Conservation (phyloP, 2,113 vertebrate genomes). For the Labeo catla region DNA sequence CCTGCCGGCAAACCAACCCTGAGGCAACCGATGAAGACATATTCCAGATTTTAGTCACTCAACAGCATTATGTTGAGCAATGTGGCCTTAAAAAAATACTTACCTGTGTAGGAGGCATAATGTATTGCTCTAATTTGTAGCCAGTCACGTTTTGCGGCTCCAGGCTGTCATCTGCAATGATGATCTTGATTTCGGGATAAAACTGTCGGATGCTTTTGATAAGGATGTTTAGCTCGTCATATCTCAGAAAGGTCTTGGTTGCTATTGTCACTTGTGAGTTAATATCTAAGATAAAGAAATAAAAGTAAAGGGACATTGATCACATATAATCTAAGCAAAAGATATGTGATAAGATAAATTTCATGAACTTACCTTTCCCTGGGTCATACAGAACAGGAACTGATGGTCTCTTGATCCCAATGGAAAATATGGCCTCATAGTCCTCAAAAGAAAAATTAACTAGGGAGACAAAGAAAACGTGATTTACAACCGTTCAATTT, state of each 20-base stretch:
- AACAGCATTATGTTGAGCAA: background rate
- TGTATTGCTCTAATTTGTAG: constrained; percentile 51
- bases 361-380: constrained; percentile 59
- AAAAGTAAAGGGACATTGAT: background rate
- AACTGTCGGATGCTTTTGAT: constrained; percentile 32
- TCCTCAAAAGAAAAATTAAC: constrained; percentile 65
- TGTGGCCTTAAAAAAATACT: background rate
- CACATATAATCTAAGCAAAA: background rate
- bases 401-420: constrained; percentile 65
- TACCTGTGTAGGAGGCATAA: constrained; percentile 83
- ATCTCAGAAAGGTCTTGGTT: constrained; percentile 51
- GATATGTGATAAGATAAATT: background rate
- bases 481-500: too few relatives aligned
- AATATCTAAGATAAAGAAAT: constrained; percentile 31
- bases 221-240: constrained; percentile 34
- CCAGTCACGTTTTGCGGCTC: constrained; percentile 14
- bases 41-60: background rate
- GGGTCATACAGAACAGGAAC: constrained; percentile 73
- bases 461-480: constrained; percentile 41
- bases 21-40: constrained; percentile 7
- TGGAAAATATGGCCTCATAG: constrained; percentile 69
- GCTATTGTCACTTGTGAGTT: constrained; percentile 52
- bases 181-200: constrained; percentile 50
- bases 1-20: constrained; percentile 84
- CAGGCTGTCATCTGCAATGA: constrained; percentile 50